These are phyloP conservation scores for Cochlearius cochlearius DNA, from an alignment of 2,113 vertebrate genomes.

Conservation along the genomic window DNA sequence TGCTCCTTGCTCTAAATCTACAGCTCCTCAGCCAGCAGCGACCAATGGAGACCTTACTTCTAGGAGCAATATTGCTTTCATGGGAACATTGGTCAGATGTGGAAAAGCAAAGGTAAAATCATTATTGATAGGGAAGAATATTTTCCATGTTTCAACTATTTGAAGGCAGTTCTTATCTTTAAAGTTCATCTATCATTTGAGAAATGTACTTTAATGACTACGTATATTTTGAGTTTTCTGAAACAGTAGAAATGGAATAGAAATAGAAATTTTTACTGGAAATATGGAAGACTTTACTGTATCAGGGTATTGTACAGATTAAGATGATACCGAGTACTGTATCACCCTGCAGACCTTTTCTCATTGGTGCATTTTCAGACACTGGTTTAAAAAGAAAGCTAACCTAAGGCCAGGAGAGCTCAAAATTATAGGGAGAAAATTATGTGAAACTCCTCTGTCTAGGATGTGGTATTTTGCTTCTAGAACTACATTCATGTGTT, in stretches of 20 bases:
- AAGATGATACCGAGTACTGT: too few species aligned
- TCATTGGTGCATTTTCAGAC: neutral
- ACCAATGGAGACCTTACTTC: slow-evolving; percentile 89
- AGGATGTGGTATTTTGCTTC: neutral
- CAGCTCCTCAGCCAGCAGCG: slow-evolving; percentile 77
- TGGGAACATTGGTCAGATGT: slow-evolving; percentile 96
- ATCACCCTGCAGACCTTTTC: neutral
- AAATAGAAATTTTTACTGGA: neutral
- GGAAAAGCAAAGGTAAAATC: slow-evolving; percentile 93
- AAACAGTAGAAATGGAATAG: neutral
- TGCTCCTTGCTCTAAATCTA: slow-evolving; percentile 87
- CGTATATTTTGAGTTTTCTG: neutral
- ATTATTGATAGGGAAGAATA: neutral
- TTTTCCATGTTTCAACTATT: neutral
- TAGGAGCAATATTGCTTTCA: slow-evolving; percentile 95
- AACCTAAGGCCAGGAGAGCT: neutral
- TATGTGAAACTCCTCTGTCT: neutral
- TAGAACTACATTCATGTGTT: accelerated
- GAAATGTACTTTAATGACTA: neutral
- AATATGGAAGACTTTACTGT: neutral
- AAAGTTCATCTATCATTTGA: neutral
- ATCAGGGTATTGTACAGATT: too few species aligned
- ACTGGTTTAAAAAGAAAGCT: neutral
- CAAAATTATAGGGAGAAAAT: neutral
- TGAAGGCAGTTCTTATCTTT: neutral